Evolutionary conservation across 1,140 invertebrate genomes (phyloP).

Genomic region (Trichonephila inaurata): DNA sequence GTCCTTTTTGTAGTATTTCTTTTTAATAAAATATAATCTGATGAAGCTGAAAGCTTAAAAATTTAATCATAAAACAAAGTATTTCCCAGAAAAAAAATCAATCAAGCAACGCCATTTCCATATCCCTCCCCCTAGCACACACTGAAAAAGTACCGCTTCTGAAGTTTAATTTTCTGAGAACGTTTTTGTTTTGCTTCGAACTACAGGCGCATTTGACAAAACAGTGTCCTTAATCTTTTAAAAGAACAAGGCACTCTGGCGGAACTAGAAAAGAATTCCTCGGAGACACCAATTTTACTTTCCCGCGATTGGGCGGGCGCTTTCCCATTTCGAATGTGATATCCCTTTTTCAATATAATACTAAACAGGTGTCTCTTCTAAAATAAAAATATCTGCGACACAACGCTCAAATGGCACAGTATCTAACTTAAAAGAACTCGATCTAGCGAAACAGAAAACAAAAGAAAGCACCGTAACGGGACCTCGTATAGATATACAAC

Average conservation of each 20-base stretch:
- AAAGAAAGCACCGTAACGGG: background rate
- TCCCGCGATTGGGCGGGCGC: background rate
- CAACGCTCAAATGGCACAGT: conserved; percentile 43
- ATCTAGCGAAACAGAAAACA: background rate
- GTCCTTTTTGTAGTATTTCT: too few relatives aligned
- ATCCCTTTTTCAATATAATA: conserved; percentile 58
- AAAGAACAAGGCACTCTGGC: conserved; percentile 6
- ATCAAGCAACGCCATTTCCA: too few relatives aligned
- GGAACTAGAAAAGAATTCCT: conserved; percentile 5
- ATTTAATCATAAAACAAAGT: too few relatives aligned
- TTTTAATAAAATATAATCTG: too few relatives aligned
- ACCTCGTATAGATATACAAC: conserved; percentile 18
- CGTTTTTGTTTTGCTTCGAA: background rate
- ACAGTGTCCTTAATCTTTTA: conserved; percentile 45
- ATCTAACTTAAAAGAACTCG: conserved; percentile 50
- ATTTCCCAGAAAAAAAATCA: too few relatives aligned
- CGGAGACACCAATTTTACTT: background rate
- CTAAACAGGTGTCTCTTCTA: conserved; percentile 51
- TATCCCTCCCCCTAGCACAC: too few relatives aligned
- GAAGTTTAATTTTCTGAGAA: conserved; percentile 43
- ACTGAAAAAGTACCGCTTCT: background rate
- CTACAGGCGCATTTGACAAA: background rate
- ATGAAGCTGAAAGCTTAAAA: too few relatives aligned
- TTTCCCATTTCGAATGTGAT: conserved; percentile 51
- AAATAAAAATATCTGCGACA: conserved; percentile 49